Conservation (phyloP, 2,888 invertebrate species). For the Nomada ferruginata region DNA sequence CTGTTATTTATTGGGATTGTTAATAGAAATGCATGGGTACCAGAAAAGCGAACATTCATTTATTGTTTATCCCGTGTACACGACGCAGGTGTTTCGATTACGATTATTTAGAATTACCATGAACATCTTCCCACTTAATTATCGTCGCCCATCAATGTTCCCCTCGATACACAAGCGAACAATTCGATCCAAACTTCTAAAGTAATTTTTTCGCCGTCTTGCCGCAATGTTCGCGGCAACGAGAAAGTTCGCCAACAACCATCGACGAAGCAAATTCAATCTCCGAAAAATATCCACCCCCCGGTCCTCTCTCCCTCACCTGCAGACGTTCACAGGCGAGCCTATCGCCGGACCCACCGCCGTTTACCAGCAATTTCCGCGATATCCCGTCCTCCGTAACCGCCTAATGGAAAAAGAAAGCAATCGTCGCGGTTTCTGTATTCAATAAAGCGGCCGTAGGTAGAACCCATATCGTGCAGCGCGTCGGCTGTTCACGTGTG, state of each 20-base stretch:
- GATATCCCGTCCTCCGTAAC: conserved; percentile 19
- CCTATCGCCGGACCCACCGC: conserved; percentile 1
- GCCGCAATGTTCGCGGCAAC: background rate
- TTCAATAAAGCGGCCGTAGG: conserved; percentile 45
- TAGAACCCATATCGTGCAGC: background rate
- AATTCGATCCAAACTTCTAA: background rate
- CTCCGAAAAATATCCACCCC: conserved; percentile 38
- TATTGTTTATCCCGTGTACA: too few species aligned
- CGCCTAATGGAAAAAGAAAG: conserved; percentile 56
- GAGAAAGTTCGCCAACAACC: background rate
- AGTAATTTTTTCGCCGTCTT: background rate
- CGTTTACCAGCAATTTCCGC: conserved; percentile 51
- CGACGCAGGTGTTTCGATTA: too few species aligned
- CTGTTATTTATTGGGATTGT: too few species aligned
- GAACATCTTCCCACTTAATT: too few species aligned
- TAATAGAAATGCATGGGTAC: too few species aligned
- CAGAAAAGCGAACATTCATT: too few species aligned
- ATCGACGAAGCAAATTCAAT: conserved; percentile 41
- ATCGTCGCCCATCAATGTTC: too few species aligned
- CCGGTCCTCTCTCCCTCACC: background rate
- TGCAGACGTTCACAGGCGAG: background rate
- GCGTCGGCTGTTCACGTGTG: background rate
- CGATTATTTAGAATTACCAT: too few species aligned
- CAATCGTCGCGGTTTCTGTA: conserved; percentile 59
- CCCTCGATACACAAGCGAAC: too few species aligned